Evolutionary conservation across 2,888 invertebrate genomes (phyloP), one percentile per base, ranked within the genome.

Genomic region (Drosophila pegasa): DNA sequence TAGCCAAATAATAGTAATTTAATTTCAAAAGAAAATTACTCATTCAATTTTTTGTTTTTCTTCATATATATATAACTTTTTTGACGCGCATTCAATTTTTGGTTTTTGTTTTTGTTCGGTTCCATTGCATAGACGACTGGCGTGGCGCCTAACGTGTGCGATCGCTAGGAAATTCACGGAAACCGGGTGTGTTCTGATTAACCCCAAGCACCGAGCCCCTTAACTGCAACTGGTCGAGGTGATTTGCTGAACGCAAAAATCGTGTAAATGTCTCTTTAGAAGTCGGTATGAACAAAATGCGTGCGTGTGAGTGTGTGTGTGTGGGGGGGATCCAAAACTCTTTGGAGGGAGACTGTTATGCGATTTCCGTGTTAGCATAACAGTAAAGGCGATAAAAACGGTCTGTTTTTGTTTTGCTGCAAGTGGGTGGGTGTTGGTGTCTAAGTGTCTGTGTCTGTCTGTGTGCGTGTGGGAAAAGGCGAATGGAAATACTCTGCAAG

Each of bases 161-260:
- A 52, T 65, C 66, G 78, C 71, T 61, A 50, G 29, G 41, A 52
- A 45, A 18, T 47, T 71, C 68, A 88, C 89, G 88, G 87, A 89
- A 87, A 89, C 82, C 88, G 61, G 43, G 37, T 87, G 78, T 66
- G 22, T 29, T 64, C 79, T 70, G 89, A 86, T 89, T 81, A 88
- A 87, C 80, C 81, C 47, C 78, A 55, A 63, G 77, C 89, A 90
- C 87, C 81, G 90, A 90, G 90, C 90, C 90, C 90, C 90, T 81
- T 90, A 87, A 89, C 74, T 69, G 79, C 86, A 86, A 81, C 82
- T 75, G 77, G 87, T 64, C 80, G 61, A 83, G 79, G 77, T 76
- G 82, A 69, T 87, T 82, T 72, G 80, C 69, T 70, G 66, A 87
- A 89, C 79, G 41, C 43, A 88, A 81, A 50, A 16, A 10, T 27